Evolutionary conservation across 2,888 invertebrate genomes (phyloP).

Genomic region (Cosmia trapezina): DNA sequence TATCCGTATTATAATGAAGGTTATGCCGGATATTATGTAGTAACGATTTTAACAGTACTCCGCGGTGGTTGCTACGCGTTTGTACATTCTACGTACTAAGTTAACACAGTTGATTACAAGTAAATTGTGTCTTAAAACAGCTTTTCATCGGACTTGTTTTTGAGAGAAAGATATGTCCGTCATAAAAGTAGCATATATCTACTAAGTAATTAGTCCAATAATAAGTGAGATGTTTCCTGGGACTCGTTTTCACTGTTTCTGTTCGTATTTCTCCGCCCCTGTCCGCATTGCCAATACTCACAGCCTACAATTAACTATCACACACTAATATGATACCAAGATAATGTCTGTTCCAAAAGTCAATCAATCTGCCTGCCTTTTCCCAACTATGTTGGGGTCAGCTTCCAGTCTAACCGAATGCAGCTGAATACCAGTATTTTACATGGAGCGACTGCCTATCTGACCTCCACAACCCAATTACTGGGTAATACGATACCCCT

Average conservation of each 20-base stretch:
- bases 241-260: slow-evolving; percentile 8
- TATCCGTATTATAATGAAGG: slow-evolving; percentile 32
- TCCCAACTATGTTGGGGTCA: no score
- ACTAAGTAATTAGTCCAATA: slow-evolving; percentile 5
- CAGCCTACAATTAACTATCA: background rate
- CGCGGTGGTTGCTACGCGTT: background rate
- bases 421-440: no score
- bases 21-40: slow-evolving; percentile 25
- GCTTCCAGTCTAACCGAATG: no score
- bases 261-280: background rate
- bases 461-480: no score
- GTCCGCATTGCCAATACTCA: background rate
- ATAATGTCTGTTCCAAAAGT: background rate
- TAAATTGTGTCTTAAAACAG: background rate
- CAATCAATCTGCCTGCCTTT: no score
- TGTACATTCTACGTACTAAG: background rate
- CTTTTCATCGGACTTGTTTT: no score
- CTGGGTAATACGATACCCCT: no score
- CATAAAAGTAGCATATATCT: background rate
- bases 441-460: no score
- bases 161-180: background rate
- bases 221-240: slow-evolving; percentile 17
- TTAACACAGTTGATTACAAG: background rate
- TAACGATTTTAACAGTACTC: slow-evolving; percentile 14
- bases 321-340: background rate